These are phyloP conservation scores for Rhabdomys pumilio DNA, from an alignment of 2,797 vertebrate species.

Conservation along the genomic window DNA sequence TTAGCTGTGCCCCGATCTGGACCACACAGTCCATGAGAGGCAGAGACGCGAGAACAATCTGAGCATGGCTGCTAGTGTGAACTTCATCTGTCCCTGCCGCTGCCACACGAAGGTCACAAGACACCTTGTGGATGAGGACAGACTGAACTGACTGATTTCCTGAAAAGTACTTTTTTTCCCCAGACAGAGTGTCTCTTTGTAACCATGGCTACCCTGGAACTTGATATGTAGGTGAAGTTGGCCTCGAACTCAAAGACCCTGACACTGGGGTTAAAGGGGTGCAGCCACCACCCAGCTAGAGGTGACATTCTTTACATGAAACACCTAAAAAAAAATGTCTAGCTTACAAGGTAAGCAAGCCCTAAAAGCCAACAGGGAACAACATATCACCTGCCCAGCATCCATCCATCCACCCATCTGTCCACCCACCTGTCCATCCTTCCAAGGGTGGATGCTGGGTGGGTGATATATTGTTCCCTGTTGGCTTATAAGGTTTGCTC, in stretches of 20 bases:
- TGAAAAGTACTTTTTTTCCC: neutral
- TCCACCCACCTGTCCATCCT: neutral
- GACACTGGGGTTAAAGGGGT: neutral
- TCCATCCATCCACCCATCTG: rapidly evolving
- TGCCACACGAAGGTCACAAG: neutral
- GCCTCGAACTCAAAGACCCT: neutral
- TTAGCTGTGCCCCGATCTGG: too few species aligned
- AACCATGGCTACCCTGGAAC: neutral
- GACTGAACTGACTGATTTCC: neutral
- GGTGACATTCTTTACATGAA: neutral
- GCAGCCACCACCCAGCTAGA: neutral
- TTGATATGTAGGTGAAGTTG: neutral
- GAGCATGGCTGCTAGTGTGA: neutral
- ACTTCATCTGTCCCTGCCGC: neutral
- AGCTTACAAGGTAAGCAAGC: neutral
- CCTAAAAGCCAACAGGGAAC: neutral
- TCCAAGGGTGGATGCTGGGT: neutral
- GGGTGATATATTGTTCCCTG: too few species aligned
- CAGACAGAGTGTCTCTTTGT: neutral
- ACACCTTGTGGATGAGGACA: neutral
- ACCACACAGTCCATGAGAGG: neutral
- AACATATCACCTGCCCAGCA: neutral
- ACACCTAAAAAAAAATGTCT: neutral
- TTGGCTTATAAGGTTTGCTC: neutral
- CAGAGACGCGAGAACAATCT: too few species aligned